Evolutionary conservation across 2,113 vertebrate genomes (phyloP), one percentile per base, ranked within the genome.

Genomic region (Pseudopipra pipra): DNA sequence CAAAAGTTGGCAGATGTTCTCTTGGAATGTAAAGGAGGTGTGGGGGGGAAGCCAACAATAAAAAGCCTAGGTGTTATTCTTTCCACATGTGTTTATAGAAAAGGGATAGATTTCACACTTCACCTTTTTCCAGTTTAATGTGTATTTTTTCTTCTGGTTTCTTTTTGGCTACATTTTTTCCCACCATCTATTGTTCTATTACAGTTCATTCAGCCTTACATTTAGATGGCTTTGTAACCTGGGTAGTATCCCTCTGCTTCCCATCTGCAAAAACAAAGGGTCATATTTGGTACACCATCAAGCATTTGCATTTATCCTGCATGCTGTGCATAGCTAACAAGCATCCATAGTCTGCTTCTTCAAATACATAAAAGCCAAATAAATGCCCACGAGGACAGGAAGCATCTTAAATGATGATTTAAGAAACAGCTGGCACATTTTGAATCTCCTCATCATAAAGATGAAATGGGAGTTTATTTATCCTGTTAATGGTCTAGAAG

Each of bases 81-180:
- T 97, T 96, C 96, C 96, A 94, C 71, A 66, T 93, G 77, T 96
- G 92, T 92, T 95, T 96, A 82, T 91, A 95, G 74, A 94, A 96
- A 77, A 92, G 39, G 87, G 93, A 85, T 94, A 87, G 66, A 93
- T 90, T 95, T 95, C 87, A 96, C 5, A 6, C 95, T 96, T 93
- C 87, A 95, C 91, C 75, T 95, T 95, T 95, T 95, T 83, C 66
- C 61, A 90, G 65, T 94, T 92, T 78, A 93, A 94, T 72, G 46
- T 81, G 51, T 82, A 70, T 93, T 87, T 95, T 94, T 90, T 67
- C 15, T 93, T 85, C 68, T 80, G 59, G 24, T 85, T 85, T 86
- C 33, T 7, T 72, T 95, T 97, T 83, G 87, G 43, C 20, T 89
- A n/a, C 35, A 44, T 87, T 92, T 68, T 72, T 82, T 70, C 18